These are phyloP conservation scores for Halocaridina rubra DNA, from an alignment of 2,888 invertebrate species.

Conservation along the genomic window DNA sequence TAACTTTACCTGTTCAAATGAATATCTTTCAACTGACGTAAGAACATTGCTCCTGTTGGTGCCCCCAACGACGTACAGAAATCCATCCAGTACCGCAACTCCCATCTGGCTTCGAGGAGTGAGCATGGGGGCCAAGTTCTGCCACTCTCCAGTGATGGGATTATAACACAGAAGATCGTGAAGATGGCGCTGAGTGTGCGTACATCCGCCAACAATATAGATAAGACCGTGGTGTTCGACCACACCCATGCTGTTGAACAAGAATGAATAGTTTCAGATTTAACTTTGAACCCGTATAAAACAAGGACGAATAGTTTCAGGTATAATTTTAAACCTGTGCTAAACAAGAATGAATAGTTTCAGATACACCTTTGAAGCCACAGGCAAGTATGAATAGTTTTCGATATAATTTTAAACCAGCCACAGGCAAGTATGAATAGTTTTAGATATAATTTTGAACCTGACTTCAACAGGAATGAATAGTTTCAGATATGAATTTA, in stretches of 20 bases:
- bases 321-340: too few species aligned
- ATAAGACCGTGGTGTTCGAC: conserved; percentile 85
- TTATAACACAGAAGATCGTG: conserved; percentile 75
- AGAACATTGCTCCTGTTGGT: conserved; percentile 85
- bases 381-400: too few species aligned
- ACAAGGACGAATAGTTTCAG: too few species aligned
- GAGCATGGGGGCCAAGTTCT: conserved; percentile 80
- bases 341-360: too few species aligned
- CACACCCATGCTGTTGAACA: conserved; percentile 89
- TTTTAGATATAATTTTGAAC: too few species aligned
- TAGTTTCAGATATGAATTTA: too few species aligned
- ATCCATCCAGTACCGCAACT: conserved; percentile 84
- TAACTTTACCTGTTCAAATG: conserved; percentile 78
- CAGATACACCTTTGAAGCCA: too few species aligned
- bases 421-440: too few species aligned
- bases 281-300: too few species aligned
- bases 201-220: conserved; percentile 92
- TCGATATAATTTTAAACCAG: too few species aligned
- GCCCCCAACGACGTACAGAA: conserved; percentile 89
- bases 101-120: conserved; percentile 89
- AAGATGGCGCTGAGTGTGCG: conserved; percentile 81
- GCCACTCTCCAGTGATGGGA: conserved; percentile 85
- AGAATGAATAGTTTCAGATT: too few species aligned
- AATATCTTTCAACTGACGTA: conserved; percentile 84
- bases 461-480: too few species aligned